Conservation (phyloP, 1,140 invertebrate species). For the Drosophila teissieri region DNA sequence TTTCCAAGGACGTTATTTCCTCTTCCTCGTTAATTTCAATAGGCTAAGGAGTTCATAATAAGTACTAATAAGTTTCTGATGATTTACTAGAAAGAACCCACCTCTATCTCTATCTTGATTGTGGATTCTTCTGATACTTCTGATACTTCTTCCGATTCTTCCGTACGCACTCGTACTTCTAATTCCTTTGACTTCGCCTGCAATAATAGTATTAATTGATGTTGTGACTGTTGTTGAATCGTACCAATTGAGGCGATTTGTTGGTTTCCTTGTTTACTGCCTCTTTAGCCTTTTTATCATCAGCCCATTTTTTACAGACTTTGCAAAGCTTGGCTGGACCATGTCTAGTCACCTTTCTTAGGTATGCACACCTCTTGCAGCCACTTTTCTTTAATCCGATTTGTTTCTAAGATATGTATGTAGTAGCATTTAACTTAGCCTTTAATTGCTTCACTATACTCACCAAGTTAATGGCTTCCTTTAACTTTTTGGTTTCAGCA, state of each 20-base stretch:
- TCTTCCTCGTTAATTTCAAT: not conserved
- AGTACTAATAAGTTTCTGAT: not conserved
- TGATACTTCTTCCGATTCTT: too few relatives aligned
- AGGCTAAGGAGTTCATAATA: not conserved
- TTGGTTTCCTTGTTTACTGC: not conserved
- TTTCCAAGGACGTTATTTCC: not conserved
- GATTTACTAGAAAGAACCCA: not conserved
- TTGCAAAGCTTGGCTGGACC: not conserved
- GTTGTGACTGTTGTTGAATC: not conserved
- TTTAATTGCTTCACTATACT: not conserved
- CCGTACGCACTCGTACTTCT: not conserved
- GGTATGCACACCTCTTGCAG: not conserved
- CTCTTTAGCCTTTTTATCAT: not conserved
- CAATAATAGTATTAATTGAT: not conserved
- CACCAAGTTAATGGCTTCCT: not conserved
- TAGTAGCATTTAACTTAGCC: not conserved
- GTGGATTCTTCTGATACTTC: not conserved
- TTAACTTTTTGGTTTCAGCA: not conserved
- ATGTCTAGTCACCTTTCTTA: not conserved
- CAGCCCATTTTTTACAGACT: constrained; percentile 2
- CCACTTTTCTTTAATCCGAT: not conserved
- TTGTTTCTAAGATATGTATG: not conserved
- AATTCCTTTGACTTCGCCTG: not conserved
- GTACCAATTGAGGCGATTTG: not conserved
- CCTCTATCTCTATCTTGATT: constrained; percentile 1